Conservation (phyloP, 2,113 vertebrate species). For the Megaceryle torquata region DNA sequence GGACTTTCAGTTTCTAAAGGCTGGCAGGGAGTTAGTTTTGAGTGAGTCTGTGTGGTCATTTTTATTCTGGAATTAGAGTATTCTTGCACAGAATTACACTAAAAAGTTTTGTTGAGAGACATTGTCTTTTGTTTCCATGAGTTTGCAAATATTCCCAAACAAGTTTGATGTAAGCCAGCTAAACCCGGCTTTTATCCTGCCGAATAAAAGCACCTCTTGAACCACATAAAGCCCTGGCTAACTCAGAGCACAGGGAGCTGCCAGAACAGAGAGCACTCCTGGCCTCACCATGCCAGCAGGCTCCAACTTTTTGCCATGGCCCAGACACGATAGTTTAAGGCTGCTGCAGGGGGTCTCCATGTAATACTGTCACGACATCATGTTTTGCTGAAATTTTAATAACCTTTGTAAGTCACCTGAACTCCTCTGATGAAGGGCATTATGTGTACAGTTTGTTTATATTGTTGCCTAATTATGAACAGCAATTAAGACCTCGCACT, state of each 20-base stretch:
- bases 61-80: constrained; percentile 18
- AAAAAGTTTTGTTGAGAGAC: constrained; percentile 40
- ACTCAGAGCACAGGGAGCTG: not conserved
- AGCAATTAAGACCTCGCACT: constrained; percentile 4
- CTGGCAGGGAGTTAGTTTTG: constrained; percentile 16
- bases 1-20: constrained; percentile 48
- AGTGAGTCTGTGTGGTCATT: constrained; percentile 62
- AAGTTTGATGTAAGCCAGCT: constrained; percentile 49
- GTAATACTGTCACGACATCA: not conserved
- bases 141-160: constrained; percentile 39
- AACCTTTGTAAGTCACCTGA: not conserved
- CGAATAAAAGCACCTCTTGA: not conserved
- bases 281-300: not conserved
- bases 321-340: not conserved
- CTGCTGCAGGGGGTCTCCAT: not conserved
- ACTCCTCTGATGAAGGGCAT: not conserved
- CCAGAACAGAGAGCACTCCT: not conserved
- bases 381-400: not conserved
- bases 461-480: not conserved
- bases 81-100: constrained; percentile 31
- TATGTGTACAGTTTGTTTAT: not conserved
- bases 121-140: constrained; percentile 62
- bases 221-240: not conserved
- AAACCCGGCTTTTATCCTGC: not conserved
- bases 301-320: not conserved